phyloP scores from a whole-genome alignment of 2,113 vertebrate species.

The Coptodon rendalli region DNA sequence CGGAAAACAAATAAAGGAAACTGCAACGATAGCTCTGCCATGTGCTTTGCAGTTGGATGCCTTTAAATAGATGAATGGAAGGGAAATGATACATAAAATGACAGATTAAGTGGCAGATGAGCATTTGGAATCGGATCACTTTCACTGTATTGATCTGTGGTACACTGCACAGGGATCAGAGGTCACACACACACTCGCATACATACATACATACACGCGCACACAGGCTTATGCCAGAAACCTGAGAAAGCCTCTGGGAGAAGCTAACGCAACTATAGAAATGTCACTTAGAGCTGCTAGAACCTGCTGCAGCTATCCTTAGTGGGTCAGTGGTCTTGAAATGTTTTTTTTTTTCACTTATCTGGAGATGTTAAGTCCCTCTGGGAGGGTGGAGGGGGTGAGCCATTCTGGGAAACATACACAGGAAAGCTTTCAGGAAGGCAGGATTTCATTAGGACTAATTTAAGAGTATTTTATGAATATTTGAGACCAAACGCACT shows the following conservation, averaged over 20 bases:
- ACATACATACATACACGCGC: background rate
- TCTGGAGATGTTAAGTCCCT: conserved; percentile 15
- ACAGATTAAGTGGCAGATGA: conserved; percentile 44
- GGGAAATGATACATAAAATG: conserved; percentile 30
- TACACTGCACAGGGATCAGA: conserved; percentile 40
- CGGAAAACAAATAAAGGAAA: background rate
- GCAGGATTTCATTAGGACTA: conserved; percentile 26
- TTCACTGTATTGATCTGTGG: conserved; percentile 49
- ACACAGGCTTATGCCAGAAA: conserved; percentile 17
- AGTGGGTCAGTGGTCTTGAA: conserved; percentile 43
- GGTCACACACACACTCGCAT: conserved; percentile 26
- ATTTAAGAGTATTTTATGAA: conserved; percentile 19
- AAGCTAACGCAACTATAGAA: conserved; percentile 43
- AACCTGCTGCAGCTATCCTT: conserved; percentile 40
- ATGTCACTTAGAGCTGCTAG: conserved; percentile 45
- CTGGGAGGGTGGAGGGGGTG: background rate
- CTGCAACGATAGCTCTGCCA: background rate
- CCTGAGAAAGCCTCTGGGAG: conserved; percentile 50
- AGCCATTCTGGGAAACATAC: conserved; percentile 30
- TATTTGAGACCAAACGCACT: background rate
- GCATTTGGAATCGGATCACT: conserved; percentile 27
- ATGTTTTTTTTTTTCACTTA: conserved; percentile 47
- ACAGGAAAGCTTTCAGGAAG: conserved; percentile 11
- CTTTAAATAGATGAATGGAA: conserved; percentile 42
- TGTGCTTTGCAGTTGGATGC: background rate